phyloP scores from a whole-genome alignment of 2,113 vertebrate genomes.

The Manacus vitellinus region DNA sequence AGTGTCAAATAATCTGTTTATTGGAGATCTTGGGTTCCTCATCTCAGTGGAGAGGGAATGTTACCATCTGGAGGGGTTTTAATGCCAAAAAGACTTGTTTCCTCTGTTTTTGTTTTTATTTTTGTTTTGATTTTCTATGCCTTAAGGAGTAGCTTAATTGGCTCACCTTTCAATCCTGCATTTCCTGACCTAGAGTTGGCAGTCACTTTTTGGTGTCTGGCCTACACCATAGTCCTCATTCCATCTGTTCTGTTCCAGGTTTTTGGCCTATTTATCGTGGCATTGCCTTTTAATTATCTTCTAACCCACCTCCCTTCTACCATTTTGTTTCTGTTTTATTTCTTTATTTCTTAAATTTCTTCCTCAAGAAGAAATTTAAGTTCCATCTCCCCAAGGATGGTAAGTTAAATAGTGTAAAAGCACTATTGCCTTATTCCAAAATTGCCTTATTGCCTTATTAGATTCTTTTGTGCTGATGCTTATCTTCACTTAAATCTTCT shows the following conservation, averaged over 20 bases:
- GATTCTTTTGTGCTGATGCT: neutral
- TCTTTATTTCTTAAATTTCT: neutral
- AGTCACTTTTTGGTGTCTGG: neutral
- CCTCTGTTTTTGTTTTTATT: neutral
- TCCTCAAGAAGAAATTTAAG: too few relatives aligned
- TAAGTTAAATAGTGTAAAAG: neutral
- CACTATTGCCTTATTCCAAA: neutral
- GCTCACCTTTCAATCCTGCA: slow-evolving; percentile 17
- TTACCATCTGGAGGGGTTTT: slow-evolving; percentile 45
- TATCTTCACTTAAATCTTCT: neutral
- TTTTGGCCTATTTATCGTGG: slow-evolving; percentile 18
- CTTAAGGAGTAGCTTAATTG: neutral
- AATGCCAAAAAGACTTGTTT: slow-evolving; percentile 33
- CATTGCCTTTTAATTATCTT: neutral
- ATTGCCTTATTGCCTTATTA: neutral
- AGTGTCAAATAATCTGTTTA: neutral
- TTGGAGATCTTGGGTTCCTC: neutral
- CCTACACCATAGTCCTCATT: neutral
- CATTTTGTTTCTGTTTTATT: neutral
- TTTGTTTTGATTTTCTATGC: slow-evolving; percentile 33
- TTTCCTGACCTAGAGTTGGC: slow-evolving; percentile 44
- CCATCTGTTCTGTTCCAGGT: slow-evolving; percentile 30
- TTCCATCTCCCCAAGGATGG: neutral
- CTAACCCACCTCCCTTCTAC: neutral
- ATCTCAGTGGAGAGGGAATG: neutral